Conservation (phyloP, 2,797 vertebrate species). For the Phalanger gymnotis region DNA sequence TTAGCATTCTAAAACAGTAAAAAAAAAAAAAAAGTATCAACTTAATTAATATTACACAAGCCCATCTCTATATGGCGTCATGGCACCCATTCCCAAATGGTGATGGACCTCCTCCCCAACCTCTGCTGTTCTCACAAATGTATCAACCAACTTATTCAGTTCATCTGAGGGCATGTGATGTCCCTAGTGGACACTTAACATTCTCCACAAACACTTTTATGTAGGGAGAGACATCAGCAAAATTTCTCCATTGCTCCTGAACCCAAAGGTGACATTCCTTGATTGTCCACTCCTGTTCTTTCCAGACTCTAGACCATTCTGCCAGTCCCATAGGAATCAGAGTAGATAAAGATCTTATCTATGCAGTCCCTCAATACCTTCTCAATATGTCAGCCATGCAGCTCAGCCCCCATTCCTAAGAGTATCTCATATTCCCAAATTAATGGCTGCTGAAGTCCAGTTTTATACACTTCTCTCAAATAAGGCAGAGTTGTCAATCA, state of each 20-base stretch:
- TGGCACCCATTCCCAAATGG: background rate
- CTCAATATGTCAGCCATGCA: background rate
- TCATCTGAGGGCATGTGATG: background rate
- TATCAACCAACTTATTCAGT: background rate
- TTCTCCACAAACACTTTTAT: background rate
- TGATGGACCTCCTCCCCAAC: background rate
- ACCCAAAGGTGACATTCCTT: background rate
- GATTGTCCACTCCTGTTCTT: background rate
- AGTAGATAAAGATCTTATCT: background rate
- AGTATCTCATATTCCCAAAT: background rate
- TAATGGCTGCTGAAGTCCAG: background rate
- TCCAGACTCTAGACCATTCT: background rate
- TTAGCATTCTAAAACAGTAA: no score
- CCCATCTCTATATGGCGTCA: background rate
- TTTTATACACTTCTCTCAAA: background rate
- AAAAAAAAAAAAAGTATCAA: no score
- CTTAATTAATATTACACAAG: no score
- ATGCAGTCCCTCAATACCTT: background rate
- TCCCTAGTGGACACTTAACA: background rate
- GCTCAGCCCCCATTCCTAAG: background rate
- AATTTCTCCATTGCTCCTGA: background rate
- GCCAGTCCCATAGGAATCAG: background rate
- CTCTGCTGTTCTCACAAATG: background rate
- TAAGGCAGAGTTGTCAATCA: background rate
- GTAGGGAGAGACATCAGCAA: background rate